Evolutionary conservation across 92 coral and sea anemone species (phyloP).

Genomic region (Plumapathes pennacea): DNA sequence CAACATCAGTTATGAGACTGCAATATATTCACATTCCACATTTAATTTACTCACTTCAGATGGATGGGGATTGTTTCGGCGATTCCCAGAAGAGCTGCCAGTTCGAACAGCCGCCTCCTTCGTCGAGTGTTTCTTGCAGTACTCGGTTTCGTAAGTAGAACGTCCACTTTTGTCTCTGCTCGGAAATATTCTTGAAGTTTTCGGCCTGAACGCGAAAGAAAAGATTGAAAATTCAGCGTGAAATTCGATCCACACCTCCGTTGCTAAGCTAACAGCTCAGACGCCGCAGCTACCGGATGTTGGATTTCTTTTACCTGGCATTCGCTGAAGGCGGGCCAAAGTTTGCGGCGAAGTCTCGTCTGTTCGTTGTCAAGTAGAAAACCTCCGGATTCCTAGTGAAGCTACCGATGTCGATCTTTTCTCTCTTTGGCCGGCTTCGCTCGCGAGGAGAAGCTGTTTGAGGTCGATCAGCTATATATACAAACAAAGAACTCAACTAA

Average conservation of each 20-base stretch:
- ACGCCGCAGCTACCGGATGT: no score
- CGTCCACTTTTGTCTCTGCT: slow-evolving; percentile 52
- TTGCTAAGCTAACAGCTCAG: slow-evolving; percentile 46
- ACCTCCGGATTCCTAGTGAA: slow-evolving; percentile 67
- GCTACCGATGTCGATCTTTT: slow-evolving; percentile 37
- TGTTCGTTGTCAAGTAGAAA: slow-evolving; percentile 79
- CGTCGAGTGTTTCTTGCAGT: slow-evolving; percentile 39
- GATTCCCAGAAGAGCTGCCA: slow-evolving; percentile 73
- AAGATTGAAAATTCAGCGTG: slow-evolving; percentile 4
- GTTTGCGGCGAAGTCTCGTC: slow-evolving; percentile 70
- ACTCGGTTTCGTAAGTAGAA: slow-evolving; percentile 73
- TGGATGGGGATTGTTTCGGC: slow-evolving; percentile 96
- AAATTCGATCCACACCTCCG: slow-evolving; percentile 16
- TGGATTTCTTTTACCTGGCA: slow-evolving; percentile 59
- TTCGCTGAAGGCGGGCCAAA: slow-evolving; percentile 69
- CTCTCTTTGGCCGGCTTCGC: slow-evolving; percentile 36
- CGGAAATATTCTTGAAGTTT: slow-evolving; percentile 75
- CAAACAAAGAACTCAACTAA: not conserved
- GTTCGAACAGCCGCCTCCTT: slow-evolving; percentile 44
- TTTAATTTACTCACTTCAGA: slow-evolving; percentile 64
- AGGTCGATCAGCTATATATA: no score
- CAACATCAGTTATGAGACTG: no score
- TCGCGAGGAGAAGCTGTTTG: slow-evolving; percentile 9
- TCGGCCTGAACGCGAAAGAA: slow-evolving; percentile 56
- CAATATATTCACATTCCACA: no score